These are phyloP conservation scores for Dysmachus trigonus DNA, from an alignment of 2,888 invertebrate species.

Conservation along the genomic window DNA sequence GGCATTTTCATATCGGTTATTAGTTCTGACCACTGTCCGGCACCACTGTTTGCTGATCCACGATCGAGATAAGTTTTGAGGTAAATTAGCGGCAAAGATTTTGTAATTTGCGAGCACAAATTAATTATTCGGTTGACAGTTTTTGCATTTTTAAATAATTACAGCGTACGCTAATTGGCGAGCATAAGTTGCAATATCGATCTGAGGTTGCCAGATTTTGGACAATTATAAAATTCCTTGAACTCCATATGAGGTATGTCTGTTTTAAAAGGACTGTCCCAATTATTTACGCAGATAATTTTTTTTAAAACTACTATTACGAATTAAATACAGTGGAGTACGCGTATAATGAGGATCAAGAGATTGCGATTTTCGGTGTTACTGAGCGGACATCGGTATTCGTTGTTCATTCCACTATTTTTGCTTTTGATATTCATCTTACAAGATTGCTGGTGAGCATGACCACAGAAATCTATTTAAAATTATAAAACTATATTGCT, in stretches of 20 bases:
- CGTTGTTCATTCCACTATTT: no score
- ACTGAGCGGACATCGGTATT: no score
- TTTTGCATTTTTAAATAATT: neutral
- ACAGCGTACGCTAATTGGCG: neutral
- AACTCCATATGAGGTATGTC: neutral
- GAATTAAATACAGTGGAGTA: no score
- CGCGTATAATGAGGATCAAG: no score
- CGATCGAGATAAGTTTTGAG: neutral
- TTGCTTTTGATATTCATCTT: no score
- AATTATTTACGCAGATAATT: no score
- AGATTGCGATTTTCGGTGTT: no score
- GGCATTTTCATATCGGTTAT: neutral
- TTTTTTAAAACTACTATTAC: no score
- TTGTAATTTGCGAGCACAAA: neutral
- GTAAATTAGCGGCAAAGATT: neutral
- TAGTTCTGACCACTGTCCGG: neutral
- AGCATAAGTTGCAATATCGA: neutral
- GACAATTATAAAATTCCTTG: neutral
- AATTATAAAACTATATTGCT: no score
- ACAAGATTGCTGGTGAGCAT: no score
- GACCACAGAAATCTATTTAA: no score
- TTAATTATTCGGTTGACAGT: neutral
- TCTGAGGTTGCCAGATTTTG: neutral
- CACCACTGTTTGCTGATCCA: neutral
- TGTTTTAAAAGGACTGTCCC: no score